These are phyloP conservation scores for Latrodectus geometricus DNA, from an alignment of 1,140 invertebrate species.

Conservation along the genomic window DNA sequence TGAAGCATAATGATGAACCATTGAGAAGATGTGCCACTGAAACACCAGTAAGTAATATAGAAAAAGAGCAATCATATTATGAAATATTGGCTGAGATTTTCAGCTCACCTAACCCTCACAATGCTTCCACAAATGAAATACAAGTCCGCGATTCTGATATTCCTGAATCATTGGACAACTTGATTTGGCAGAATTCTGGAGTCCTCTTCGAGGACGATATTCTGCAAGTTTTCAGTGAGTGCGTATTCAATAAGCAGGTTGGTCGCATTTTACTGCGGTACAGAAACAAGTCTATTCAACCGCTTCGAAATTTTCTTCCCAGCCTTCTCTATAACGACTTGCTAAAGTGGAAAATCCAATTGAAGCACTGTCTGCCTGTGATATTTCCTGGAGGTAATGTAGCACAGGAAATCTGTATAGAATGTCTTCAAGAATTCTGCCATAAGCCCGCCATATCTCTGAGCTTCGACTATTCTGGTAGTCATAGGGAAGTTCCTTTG, in stretches of 20 bases:
- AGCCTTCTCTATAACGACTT: constrained; percentile 78
- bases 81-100: background rate
- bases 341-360: constrained; percentile 82
- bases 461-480: constrained; percentile 77
- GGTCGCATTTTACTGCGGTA: constrained; percentile 95
- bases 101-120: background rate
- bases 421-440: constrained; percentile 94
- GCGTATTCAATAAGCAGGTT: constrained; percentile 93
- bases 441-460: constrained; percentile 73
- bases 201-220: constrained; percentile 98
- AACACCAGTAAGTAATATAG: background rate
- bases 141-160: background rate
- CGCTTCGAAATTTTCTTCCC: constrained; percentile 76
- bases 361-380: constrained; percentile 90
- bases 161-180: constrained; percentile 72
- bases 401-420: constrained; percentile 95
- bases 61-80: background rate
- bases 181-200: constrained; percentile 97
- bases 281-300: constrained; percentile 89
- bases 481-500: constrained; percentile 89
- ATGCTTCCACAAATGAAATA: background rate
- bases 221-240: constrained; percentile 97
- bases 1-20: background rate
- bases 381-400: constrained; percentile 97
- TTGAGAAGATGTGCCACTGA: background rate